Percentiles rank a stretch among this genome's conserved stretches.
Evolutionary conservation across 2,888 invertebrate genomes (phyloP).

Genomic region (Sipha maydis): DNA sequence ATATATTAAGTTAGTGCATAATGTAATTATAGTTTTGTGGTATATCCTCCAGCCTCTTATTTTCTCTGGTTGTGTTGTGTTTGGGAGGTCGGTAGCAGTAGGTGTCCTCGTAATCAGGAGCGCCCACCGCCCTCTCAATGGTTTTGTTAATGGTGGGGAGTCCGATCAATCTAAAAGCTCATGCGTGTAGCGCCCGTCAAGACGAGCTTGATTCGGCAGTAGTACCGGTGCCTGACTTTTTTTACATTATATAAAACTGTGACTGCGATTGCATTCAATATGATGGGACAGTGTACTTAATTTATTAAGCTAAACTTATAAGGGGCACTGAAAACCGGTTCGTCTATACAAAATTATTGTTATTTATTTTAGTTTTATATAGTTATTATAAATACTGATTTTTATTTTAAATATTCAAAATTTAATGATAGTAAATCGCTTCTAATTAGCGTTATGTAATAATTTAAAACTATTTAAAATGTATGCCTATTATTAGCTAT

Average conservation of each 20-base stretch:
- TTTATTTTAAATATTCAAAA: not conserved
- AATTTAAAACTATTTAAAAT: no score
- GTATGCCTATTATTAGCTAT: no score
- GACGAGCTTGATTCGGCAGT: constrained; percentile 48
- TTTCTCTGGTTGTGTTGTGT: constrained; percentile 24
- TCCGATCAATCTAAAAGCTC: constrained; percentile 60
- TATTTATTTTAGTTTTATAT: not conserved
- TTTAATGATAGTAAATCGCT: not conserved
- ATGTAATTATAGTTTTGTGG: not conserved
- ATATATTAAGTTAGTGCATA: not conserved
- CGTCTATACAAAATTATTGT: not conserved
- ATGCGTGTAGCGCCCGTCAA: constrained; percentile 56
- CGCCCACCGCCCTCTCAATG: constrained; percentile 44
- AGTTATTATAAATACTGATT: not conserved
- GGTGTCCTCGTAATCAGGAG: constrained; percentile 56
- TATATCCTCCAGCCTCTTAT: constrained; percentile 27
- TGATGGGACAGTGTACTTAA: not conserved
- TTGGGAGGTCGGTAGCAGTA: constrained; percentile 40
- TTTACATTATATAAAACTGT: not conserved
- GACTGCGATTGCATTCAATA: not conserved
- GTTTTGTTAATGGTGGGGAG: constrained; percentile 58
- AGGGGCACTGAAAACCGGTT: not conserved
- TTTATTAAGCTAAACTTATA: not conserved
- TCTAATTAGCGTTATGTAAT: no score
- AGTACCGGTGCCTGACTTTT: constrained; percentile 32